A percentile compares a stretch with the other conserved stretches of the same genome.
Conservation (phyloP, 2,888 invertebrate species). For the Rotaria macrura region DNA sequence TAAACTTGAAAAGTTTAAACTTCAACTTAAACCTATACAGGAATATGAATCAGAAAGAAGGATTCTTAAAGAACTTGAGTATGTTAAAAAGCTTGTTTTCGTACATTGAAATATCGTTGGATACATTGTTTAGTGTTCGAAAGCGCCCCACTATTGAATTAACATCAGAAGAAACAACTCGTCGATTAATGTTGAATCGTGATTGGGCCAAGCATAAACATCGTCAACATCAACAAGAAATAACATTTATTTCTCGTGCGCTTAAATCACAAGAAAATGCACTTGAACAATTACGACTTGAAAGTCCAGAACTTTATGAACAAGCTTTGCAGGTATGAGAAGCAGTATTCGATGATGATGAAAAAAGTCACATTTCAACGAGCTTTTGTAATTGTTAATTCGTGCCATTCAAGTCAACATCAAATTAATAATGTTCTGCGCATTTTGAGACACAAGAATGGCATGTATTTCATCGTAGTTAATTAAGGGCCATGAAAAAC, state of each 20-base stretch:
- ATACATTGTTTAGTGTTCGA: background rate
- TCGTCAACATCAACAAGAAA: slow-evolving; percentile 22
- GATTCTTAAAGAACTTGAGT: slow-evolving; percentile 61
- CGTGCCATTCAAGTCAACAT: too few relatives aligned
- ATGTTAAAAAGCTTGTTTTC: slow-evolving; percentile 40
- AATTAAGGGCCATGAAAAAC: too few relatives aligned
- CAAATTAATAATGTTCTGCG: too few relatives aligned
- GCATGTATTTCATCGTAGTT: too few relatives aligned
- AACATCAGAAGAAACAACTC: background rate
- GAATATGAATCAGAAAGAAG: slow-evolving; percentile 68
- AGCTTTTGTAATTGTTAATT: too few relatives aligned
- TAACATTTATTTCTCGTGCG: slow-evolving; percentile 24
- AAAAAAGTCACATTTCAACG: too few relatives aligned
- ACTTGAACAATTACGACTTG: slow-evolving; percentile 27
- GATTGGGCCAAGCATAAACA: slow-evolving; percentile 31
- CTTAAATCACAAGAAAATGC: slow-evolving; percentile 32
- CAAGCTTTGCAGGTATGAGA: slow-evolving; percentile 28
- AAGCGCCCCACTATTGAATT: background rate
- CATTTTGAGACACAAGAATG: too few relatives aligned
- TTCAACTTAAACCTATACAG: slow-evolving; percentile 76
- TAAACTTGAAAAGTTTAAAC: slow-evolving; percentile 65
- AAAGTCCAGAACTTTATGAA: slow-evolving; percentile 18
- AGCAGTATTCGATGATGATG: too few relatives aligned
- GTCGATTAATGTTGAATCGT: background rate
- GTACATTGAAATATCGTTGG: background rate